A percentile compares a stretch with the other conserved stretches of the same genome.
Evolutionary conservation across 2,113 vertebrate species (phyloP).

Genomic region (Himantopus leucocephalus): DNA sequence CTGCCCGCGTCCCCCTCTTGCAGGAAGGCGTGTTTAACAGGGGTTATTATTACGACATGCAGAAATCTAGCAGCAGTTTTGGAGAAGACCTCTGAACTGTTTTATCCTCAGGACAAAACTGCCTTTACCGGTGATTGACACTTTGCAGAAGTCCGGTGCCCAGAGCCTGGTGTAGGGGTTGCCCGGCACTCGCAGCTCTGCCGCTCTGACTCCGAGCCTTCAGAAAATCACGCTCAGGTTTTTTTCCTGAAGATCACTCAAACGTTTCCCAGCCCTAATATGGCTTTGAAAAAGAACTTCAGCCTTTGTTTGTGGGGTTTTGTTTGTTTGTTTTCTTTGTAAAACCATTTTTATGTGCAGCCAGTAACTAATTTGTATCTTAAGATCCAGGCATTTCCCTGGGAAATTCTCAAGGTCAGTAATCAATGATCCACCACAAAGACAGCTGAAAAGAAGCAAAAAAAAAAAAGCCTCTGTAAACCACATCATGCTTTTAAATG

Average conservation of each 20-base stretch:
- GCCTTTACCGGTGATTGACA: neutral
- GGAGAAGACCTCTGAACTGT: neutral
- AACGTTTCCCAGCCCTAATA: neutral
- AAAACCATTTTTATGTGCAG: neutral
- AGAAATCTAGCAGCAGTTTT: neutral
- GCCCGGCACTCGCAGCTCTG: neutral
- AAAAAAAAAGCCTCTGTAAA: neutral
- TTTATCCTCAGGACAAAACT: neutral
- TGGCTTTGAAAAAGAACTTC: neutral
- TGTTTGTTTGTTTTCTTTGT: neutral
- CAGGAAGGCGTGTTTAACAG: neutral
- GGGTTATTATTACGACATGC: neutral
- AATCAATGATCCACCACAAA: neutral
- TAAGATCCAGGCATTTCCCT: neutral
- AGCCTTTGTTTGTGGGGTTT: neutral
- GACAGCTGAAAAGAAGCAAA: neutral
- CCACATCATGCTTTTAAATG: neutral
- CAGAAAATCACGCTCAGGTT: neutral
- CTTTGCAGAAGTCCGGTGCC: neutral
- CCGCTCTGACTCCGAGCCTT: neutral
- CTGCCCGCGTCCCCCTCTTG: rapidly evolving
- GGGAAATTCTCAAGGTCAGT: neutral
- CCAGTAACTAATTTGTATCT: neutral
- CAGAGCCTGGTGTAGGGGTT: neutral
- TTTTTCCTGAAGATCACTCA: neutral